Base-by-base conservation (phyloP, 2,888 invertebrate genomes). In the Deladenus siricidicola region DNA sequence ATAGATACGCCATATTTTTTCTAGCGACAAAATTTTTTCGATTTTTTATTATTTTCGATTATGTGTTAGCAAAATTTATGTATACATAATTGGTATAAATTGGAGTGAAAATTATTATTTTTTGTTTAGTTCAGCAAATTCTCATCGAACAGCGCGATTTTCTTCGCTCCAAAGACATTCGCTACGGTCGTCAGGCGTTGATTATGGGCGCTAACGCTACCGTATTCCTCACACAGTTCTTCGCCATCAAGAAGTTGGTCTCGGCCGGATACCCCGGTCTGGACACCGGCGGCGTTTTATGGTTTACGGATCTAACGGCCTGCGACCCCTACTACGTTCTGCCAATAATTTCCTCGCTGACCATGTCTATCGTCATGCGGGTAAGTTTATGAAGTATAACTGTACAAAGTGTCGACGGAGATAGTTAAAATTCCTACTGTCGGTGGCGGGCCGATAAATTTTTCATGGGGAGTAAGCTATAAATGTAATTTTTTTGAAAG, bases 241-340 rank as follows among this genome's bases (percentile, higher is more conserved):
- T 89, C 82, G 90, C 87, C 0, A 81, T 98, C 50, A 84, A 89
- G 70, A 83, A 85, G 66, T 93, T 98, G 93, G 86, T 90, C 1
- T 87, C 87, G 75, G 84, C 87, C 30, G 94, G 93, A 1, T 88
- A 98, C 39, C 90, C 89, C 45, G 91, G 91, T 78, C 85, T 96
- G 84, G 84, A 85, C 66, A 83, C 85, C 0, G 96, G 96, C 24
- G 98, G 98, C 0, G 69, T 90, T 1, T 86, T 84, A 73, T 98
- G 96, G 96, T 93, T 98, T 79, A 83, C 85, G 2, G 92, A 99
- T 83, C 84, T 98, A 48, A 91, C 93, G 0, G 80, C 89, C 10
- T 84, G 88, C 2, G 98, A 98, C 83, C 93, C 92, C 49, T 89
- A 84, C 80, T 94, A 87, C 77, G 68, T 89, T 17, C 82, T 98